Evolutionary conservation across 2,888 invertebrate genomes (phyloP).

Genomic region (Fragum fragum): DNA sequence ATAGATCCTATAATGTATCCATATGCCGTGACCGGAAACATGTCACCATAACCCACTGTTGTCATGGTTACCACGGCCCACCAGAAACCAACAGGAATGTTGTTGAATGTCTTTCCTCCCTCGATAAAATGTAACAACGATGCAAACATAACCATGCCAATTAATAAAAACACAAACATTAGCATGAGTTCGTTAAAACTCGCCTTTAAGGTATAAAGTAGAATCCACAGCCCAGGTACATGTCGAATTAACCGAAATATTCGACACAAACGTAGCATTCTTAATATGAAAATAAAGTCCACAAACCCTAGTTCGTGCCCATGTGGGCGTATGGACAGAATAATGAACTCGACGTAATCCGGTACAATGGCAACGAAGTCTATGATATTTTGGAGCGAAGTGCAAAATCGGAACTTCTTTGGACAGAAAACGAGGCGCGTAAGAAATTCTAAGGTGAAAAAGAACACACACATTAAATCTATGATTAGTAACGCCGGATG

Average conservation of each 20-base stretch:
- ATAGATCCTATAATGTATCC: constrained; percentile 84
- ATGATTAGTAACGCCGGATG: constrained; percentile 81
- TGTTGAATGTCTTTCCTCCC: constrained; percentile 78
- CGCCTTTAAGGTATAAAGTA: constrained; percentile 84
- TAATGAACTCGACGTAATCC: constrained; percentile 82
- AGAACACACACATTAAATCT: constrained; percentile 81
- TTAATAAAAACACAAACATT: constrained; percentile 84
- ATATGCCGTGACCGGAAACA: constrained; percentile 79
- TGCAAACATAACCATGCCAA: constrained; percentile 85
- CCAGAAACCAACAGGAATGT: constrained; percentile 86
- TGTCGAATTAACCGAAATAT: constrained; percentile 84
- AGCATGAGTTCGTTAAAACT: constrained; percentile 85
- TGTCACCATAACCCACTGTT: constrained; percentile 85
- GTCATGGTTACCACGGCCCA: constrained; percentile 86
- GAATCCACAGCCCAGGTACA: constrained; percentile 84
- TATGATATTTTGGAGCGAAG: constrained; percentile 82
- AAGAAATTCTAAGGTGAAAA: constrained; percentile 84
- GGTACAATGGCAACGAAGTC: constrained; percentile 84
- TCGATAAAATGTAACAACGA: constrained; percentile 85
- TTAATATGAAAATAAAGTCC: constrained; percentile 82
- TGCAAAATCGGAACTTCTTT: constrained; percentile 80
- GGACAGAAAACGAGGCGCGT: constrained; percentile 82
- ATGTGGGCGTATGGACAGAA: constrained; percentile 75
- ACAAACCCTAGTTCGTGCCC: constrained; percentile 77
- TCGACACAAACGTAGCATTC: constrained; percentile 83